These are phyloP conservation scores for Tipula vernalis DNA, from an alignment of 2,888 invertebrate species.

Conservation along the genomic window DNA sequence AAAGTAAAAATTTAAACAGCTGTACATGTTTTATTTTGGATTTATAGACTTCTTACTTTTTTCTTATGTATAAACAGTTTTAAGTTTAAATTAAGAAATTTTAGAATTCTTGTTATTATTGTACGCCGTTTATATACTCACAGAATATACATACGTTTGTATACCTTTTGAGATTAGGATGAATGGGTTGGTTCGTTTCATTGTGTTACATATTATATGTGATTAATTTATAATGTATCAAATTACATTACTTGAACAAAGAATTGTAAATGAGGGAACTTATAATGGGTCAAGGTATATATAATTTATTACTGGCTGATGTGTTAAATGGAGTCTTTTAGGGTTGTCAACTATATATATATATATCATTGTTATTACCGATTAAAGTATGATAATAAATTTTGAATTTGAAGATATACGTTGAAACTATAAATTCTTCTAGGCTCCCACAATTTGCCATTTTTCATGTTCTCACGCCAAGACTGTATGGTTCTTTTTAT, in stretches of 20 bases:
- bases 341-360: neutral
- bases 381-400: neutral
- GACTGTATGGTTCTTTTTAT: too few species aligned
- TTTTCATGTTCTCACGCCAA: too few species aligned
- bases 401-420: neutral
- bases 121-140: neutral
- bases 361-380: neutral
- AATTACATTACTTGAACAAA: neutral
- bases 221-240: neutral
- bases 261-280: neutral
- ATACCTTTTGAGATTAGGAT: neutral
- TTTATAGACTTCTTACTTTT: neutral
- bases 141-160: neutral
- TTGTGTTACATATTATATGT: neutral
- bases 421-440: too few species aligned
- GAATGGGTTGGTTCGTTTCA: neutral
- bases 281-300: neutral
- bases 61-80: neutral
- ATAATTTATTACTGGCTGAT: neutral
- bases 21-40: neutral
- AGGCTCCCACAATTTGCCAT: too few species aligned
- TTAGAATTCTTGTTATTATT: neutral
- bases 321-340: neutral
- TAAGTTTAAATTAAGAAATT: neutral
- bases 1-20: neutral